These are phyloP conservation scores for Salvator merianae DNA, from an alignment of 2,113 vertebrate genomes.

Conservation along the genomic window DNA sequence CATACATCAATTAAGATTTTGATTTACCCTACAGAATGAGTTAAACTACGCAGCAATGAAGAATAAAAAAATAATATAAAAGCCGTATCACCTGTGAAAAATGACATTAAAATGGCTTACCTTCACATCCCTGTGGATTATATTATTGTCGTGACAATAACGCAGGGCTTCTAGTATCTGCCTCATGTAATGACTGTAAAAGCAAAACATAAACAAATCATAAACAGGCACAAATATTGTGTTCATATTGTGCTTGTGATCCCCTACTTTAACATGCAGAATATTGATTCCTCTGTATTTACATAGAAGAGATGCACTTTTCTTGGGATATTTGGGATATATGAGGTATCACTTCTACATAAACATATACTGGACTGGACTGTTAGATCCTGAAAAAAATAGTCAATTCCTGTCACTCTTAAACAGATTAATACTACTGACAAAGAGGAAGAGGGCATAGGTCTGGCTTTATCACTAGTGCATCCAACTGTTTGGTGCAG, in stretches of 20 bases:
- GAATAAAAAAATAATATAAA: not conserved
- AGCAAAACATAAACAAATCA: constrained; percentile 60
- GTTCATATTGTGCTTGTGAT: not conserved
- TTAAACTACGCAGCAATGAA: not conserved
- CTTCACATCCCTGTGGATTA: constrained; percentile 99
- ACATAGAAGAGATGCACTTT: not conserved
- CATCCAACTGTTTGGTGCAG: too few relatives aligned
- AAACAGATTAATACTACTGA: not conserved
- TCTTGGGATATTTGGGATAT: not conserved
- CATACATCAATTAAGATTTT: not conserved
- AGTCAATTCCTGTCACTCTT: not conserved
- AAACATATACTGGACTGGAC: not conserved
- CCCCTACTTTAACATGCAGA: not conserved
- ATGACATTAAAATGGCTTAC: constrained; percentile 72
- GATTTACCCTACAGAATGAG: not conserved
- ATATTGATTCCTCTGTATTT: not conserved
- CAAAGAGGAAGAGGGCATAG: not conserved
- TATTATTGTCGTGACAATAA: constrained; percentile 99
- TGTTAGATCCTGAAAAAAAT: not conserved
- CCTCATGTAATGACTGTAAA: constrained; percentile 96
- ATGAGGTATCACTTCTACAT: not conserved
- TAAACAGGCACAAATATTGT: not conserved
- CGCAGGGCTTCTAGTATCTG: constrained; percentile 97
- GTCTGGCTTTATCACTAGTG: too few relatives aligned
- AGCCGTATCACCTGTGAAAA: not conserved